Evolutionary conservation across 2,888 invertebrate genomes (phyloP).

Genomic region (Eumacrocentrus americanus): DNA sequence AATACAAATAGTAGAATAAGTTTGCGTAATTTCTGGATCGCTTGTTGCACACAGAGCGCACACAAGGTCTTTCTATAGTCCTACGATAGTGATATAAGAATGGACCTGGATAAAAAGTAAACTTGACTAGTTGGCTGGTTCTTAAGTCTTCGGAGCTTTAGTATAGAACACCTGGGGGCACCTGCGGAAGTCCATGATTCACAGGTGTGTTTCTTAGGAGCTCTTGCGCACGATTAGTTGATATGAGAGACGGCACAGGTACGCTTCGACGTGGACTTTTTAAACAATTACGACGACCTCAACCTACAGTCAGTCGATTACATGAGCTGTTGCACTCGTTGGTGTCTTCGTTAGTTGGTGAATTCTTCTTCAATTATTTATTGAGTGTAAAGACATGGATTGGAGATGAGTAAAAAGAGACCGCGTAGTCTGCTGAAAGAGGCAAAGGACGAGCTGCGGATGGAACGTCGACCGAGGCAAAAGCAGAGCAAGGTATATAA

Average conservation of each 20-base stretch:
- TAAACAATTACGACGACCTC: too few relatives aligned
- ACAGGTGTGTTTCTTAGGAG: too few relatives aligned
- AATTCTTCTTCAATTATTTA: too few relatives aligned
- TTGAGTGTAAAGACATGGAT: too few relatives aligned
- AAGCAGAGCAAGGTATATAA: constrained; percentile 54
- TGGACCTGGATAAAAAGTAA: background rate
- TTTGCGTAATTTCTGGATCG: constrained; percentile 22
- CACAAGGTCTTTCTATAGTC: background rate
- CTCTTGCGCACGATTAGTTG: constrained; percentile 36
- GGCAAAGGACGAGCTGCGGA: constrained; percentile 56
- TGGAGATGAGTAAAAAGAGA: constrained; percentile 46
- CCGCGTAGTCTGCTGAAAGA: constrained; percentile 48
- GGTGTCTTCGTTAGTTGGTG: too few relatives aligned
- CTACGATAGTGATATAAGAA: background rate
- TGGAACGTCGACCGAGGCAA: constrained; percentile 49
- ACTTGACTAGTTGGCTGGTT: background rate
- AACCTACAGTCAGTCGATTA: too few relatives aligned
- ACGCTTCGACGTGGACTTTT: too few relatives aligned
- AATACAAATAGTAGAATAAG: background rate
- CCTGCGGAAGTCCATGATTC: constrained; percentile 32
- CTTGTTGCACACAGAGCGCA: background rate
- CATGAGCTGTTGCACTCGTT: too few relatives aligned
- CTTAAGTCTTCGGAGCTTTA: background rate
- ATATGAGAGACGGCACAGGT: constrained; percentile 42
- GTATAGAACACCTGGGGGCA: constrained; percentile 18